Base-by-base conservation (phyloP, 2,888 invertebrate genomes). In the Perizoma flavofasciatum region DNA sequence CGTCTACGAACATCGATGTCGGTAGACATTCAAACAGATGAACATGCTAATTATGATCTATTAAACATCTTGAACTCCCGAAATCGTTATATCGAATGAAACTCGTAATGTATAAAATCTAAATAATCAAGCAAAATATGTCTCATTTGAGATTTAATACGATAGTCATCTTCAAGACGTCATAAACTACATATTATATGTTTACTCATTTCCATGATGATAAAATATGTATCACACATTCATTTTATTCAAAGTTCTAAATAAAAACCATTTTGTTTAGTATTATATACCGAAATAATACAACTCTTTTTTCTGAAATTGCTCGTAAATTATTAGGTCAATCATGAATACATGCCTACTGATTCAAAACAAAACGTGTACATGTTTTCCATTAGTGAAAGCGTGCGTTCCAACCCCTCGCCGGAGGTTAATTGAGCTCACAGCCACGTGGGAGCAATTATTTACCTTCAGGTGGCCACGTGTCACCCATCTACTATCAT, bases 391-490 rank as follows among this genome's bases (percentile, higher is more conserved):
- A 80, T 81, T 73, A 81, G 77, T 71, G 81, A 77, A 77, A 80
- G 82, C 81, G 81, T 76, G 81, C 82, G 82, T 72, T 76, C 67
- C 79, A 71, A 75, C 82, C 83, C 82, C 78, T 70, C 74, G 70
- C 69, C 75, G 77, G 78, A 75, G 81, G 82, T 82, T 90, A 89
- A 89, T 89, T 89, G 88, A 79, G 79, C 79, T 72, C 71, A 70
- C 69, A 67, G 73, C 85, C 91, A 91, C 91, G 91, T 92, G 91
- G 83, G 65, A 84, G 65, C 88, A 91, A 92, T 91, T 91, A 92
- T 91, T 92, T 91, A 92, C 91, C 81, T 83, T 72, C 79, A 84
- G 81, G 80, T 82, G 74, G 63, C 85, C 91, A 90, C 91, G 91
- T 90, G 91, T 64, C 62, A 67, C 67, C 70, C 71, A 69, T 70